These are phyloP conservation scores for Phalera bucephala DNA, from an alignment of 2,888 invertebrate genomes.

Conservation along the genomic window DNA sequence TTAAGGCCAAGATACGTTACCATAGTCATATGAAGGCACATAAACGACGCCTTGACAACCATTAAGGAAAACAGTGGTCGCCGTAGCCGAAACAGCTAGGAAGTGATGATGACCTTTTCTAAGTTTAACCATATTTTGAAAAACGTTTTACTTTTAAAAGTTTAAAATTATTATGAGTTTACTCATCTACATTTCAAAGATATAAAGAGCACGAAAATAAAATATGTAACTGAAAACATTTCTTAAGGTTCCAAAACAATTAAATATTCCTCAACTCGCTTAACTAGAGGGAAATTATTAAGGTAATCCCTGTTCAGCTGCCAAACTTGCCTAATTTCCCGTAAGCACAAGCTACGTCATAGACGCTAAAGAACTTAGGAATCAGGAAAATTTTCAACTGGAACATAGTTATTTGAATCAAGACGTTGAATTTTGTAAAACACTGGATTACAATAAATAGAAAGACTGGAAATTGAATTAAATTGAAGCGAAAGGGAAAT, in stretches of 20 bases:
- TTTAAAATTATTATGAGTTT: too few relatives aligned
- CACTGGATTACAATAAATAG: background rate
- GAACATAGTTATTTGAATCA: background rate
- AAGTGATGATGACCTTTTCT: too few relatives aligned
- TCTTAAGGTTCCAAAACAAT: constrained; percentile 29
- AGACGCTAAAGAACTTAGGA: constrained; percentile 17
- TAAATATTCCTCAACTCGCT: constrained; percentile 30
- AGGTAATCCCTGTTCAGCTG: constrained; percentile 26
- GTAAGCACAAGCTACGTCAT: constrained; percentile 10
- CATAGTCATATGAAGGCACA: too few relatives aligned
- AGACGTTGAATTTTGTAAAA: background rate
- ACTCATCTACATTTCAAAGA: background rate
- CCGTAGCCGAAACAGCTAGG: too few relatives aligned
- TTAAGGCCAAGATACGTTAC: too few relatives aligned
- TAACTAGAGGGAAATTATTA: constrained; percentile 33
- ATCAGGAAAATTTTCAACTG: constrained; percentile 6
- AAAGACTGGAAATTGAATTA: background rate
- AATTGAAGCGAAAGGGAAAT: background rate
- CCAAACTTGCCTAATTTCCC: constrained; percentile 26
- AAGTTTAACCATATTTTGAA: too few relatives aligned
- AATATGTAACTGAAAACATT: constrained; percentile 21
- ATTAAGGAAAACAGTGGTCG: too few relatives aligned
- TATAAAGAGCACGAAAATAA: constrained; percentile 15
- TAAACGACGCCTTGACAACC: too few relatives aligned
- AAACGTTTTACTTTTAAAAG: too few relatives aligned